Percentiles rank a stretch among this genome's conserved stretches.
phyloP scores from a whole-genome alignment of 2,888 invertebrate species.

The Eledona agricola region DNA sequence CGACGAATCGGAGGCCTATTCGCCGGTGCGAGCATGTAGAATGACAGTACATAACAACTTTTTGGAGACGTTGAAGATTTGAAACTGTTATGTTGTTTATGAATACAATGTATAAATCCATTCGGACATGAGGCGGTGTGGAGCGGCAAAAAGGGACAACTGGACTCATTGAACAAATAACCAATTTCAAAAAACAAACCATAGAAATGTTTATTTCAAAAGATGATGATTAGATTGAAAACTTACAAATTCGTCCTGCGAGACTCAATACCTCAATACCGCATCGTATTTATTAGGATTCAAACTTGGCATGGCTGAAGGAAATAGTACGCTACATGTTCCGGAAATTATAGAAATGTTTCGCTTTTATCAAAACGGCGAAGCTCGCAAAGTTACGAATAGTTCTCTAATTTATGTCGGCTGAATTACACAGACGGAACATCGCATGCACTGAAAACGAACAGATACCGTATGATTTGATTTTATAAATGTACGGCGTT shows the following conservation, averaged over 20 bases:
- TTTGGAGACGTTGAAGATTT: too few species aligned
- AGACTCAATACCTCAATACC: too few species aligned
- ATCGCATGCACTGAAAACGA: constrained; percentile 32
- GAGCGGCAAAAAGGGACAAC: too few species aligned
- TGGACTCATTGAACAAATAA: too few species aligned
- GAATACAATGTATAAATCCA: too few species aligned
- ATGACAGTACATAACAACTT: too few species aligned
- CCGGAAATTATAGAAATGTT: constrained; percentile 54
- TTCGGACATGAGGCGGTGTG: too few species aligned
- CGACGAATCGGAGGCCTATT: constrained; percentile 1
- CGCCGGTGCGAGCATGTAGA: too few species aligned
- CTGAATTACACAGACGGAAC: constrained; percentile 39
- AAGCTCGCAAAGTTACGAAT: constrained; percentile 28
- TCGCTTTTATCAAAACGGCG: constrained; percentile 46
- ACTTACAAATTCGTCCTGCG: too few species aligned
- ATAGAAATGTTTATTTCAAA: too few species aligned
- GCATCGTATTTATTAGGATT: constrained; percentile 20
- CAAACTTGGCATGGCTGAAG: constrained; percentile 19
- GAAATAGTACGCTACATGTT: constrained; percentile 40
- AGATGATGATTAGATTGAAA: too few species aligned
- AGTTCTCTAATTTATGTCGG: constrained; percentile 44
- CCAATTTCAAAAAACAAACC: too few species aligned
- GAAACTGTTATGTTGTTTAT: constrained; percentile 2
- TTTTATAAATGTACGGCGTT: constrained; percentile 24
- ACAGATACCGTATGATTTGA: constrained; percentile 33